Evolutionary conservation across 2,888 invertebrate genomes (phyloP).

Genomic region (Erpobdella octoculata): DNA sequence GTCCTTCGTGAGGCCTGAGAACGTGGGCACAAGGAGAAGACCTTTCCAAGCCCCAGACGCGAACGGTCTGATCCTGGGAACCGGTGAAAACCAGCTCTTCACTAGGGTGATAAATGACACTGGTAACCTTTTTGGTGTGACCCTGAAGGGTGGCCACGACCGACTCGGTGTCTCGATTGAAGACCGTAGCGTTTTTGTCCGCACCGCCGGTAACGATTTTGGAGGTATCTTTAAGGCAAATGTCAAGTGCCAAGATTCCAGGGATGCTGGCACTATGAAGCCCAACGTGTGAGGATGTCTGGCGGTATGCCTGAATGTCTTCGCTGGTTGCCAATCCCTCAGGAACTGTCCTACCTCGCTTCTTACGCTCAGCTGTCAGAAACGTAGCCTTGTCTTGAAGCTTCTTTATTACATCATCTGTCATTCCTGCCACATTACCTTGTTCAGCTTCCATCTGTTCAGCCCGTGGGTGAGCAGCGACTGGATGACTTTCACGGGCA

Average conservation of each 20-base stretch:
- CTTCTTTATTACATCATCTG: slow-evolving; percentile 82
- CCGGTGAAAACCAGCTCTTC: slow-evolving; percentile 88
- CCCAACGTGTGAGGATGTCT: slow-evolving; percentile 58
- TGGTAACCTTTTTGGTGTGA: slow-evolving; percentile 77
- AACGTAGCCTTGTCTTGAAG: slow-evolving; percentile 89
- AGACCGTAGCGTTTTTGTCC: slow-evolving; percentile 94
- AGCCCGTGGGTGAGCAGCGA: slow-evolving; percentile 60
- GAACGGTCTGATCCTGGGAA: slow-evolving; percentile 85
- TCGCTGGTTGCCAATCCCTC: slow-evolving; percentile 84
- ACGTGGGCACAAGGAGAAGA: slow-evolving; percentile 62
- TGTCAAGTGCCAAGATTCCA: slow-evolving; percentile 88
- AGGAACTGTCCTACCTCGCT: slow-evolving; percentile 86
- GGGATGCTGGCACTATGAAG: slow-evolving; percentile 94
- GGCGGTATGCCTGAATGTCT: slow-evolving; percentile 74
- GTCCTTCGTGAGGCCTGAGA: slow-evolving; percentile 79
- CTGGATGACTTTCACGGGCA: neutral
- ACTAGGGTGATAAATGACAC: slow-evolving; percentile 92
- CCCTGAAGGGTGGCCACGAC: slow-evolving; percentile 80
- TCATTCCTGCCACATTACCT: slow-evolving; percentile 82
- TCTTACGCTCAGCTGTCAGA: slow-evolving; percentile 91
- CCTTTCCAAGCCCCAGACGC: slow-evolving; percentile 70
- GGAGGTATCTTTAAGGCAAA: slow-evolving; percentile 83
- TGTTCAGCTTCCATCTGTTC: slow-evolving; percentile 67
- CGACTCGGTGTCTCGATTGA: slow-evolving; percentile 95
- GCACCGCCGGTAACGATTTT: slow-evolving; percentile 89